Base-by-base conservation (phyloP, 2,888 invertebrate genomes). In the Oxytorus armatus region DNA sequence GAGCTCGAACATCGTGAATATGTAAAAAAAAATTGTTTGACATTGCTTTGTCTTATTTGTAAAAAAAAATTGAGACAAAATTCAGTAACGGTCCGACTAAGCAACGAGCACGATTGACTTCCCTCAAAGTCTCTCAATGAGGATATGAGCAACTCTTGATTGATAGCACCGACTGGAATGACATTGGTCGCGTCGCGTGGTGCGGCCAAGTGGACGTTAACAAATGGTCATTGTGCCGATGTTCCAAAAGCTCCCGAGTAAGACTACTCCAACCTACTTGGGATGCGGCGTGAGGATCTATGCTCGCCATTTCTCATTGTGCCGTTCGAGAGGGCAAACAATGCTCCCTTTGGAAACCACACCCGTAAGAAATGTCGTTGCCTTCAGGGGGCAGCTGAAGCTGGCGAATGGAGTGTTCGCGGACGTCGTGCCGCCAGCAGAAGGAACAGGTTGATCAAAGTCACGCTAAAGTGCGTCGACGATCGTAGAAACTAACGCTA, bases 271-370 rank as follows among this genome's bases (percentile, higher is more conserved):
- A 73, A 81, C 82, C 85, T 89, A 88, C 86, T 87, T 87, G 86
- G 85, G 86, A 88, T 88, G 88, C 87, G 88, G 86, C 85, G 78
- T 82, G 83, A 89, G 86, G 89, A 90, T 90, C 87, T 89, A 90
- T 90, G 89, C 79, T 83, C 65, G 79, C 86, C 87, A 90, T 90
- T 90, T 90, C 90, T 90, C 90, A 90, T 88, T 80, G 85, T 82
- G 82, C 80, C 82, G 74, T 84, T 68, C 70, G 66, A 77, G 84
- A 81, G 82, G 85, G 83, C 86, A 86, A 89, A 89, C 90, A 90
- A 90, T 89, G 87, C 74, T 51, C 83, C 85, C 83, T 82, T 74
- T 74, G 77, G 79, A 85, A 85, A 83, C 86, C 84, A 75, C 72
- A 77, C 68, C 70, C 75, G 82, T 86, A 89, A 88, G 88, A 88